A percentile compares a stretch with the other conserved stretches of the same genome.
Evolutionary conservation across 2,113 vertebrate species (phyloP).

Genomic region (Eidolon helvum): DNA sequence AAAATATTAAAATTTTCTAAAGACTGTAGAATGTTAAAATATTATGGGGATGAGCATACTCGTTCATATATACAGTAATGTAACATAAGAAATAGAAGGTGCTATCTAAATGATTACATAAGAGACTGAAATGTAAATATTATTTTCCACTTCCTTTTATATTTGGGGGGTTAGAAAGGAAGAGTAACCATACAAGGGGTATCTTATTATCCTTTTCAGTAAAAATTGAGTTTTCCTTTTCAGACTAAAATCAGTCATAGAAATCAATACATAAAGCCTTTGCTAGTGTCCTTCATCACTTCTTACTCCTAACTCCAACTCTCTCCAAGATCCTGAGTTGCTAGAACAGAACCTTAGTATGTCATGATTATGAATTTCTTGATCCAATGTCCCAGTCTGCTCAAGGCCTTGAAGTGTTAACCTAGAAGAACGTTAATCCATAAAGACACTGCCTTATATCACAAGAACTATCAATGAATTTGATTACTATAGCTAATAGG

Average conservation of each 20-base stretch:
- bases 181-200: neutral
- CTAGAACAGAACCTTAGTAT: neutral
- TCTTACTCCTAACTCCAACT: neutral
- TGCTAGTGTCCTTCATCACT: neutral
- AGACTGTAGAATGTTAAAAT: constrained; percentile 18
- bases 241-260: constrained; percentile 18
- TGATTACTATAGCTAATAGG: neutral
- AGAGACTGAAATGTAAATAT: neutral
- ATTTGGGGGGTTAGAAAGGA: neutral
- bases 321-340: neutral
- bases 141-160: constrained; percentile 8
- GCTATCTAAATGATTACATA: neutral
- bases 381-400: neutral
- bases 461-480: constrained; percentile 23
- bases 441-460: neutral
- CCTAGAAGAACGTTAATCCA: neutral
- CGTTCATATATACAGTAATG: neutral
- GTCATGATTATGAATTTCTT: constrained; percentile 13
- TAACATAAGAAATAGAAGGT: neutral
- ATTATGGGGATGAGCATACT: neutral
- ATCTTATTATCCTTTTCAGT: constrained; percentile 10
- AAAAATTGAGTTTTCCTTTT: constrained; percentile 36
- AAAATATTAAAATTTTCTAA: neutral
- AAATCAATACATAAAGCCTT: neutral
- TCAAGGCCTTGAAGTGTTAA: neutral